phyloP scores from a whole-genome alignment of 2,888 invertebrate species.

The Asteroscopus sphinx region DNA sequence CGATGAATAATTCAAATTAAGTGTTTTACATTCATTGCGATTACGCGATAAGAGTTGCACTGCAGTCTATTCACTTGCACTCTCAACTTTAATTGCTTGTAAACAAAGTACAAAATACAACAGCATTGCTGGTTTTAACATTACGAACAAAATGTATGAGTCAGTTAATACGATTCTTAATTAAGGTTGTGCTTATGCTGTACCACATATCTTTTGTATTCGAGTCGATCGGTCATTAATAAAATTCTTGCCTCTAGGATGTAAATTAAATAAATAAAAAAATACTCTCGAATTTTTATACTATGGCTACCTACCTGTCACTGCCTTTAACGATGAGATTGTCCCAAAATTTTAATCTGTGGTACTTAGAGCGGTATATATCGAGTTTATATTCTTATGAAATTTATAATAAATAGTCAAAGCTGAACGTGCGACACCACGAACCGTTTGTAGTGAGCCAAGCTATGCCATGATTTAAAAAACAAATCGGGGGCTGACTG shows the following conservation, averaged over 20 bases:
- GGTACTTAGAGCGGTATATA: conserved; percentile 40
- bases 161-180: conserved; percentile 60
- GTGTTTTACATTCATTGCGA: conserved; percentile 7
- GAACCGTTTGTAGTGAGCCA: too few relatives aligned
- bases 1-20: conserved; percentile 13
- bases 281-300: conserved; percentile 71
- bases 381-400: conserved; percentile 21
- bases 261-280: conserved; percentile 47
- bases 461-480: too few relatives aligned
- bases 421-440: too few relatives aligned
- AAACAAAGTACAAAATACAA: conserved; percentile 83
- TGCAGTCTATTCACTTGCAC: conserved; percentile 31
- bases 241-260: conserved; percentile 74
- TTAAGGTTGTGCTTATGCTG: conserved; percentile 80
- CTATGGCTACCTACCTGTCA: conserved; percentile 64
- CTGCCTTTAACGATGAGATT: conserved; percentile 63
- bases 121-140: conserved; percentile 60
- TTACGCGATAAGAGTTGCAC: conserved; percentile 37
- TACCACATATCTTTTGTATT: conserved; percentile 76
- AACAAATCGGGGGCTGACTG: too few relatives aligned
- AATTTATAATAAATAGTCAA: conserved; percentile 28
- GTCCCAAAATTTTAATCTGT: conserved; percentile 44
- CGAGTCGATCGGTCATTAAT: conserved; percentile 61
- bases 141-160: conserved; percentile 68
- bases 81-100: conserved; percentile 69